Conservation (phyloP, 2,113 vertebrate genomes). For the human region GRCh38 chr18:26046001-26046500, state of each 20-base stretch:
- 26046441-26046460: not conserved
- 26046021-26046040: not conserved
- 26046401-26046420: not conserved
- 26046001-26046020: not conserved
- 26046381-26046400: not conserved
- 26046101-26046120: too few relatives aligned
- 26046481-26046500: not conserved
- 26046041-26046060: too few relatives aligned
- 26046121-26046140: too few relatives aligned
- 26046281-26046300: not conserved
- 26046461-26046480: not conserved
- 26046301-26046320: not conserved
- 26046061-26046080: too few relatives aligned
- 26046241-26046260: not conserved
- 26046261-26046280: not conserved
- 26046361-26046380: not conserved
- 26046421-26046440: not conserved
- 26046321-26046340: not conserved
- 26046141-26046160: too few relatives aligned
- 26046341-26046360: not conserved
- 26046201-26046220: not conserved
- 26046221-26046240: not conserved
- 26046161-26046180: too few relatives aligned
- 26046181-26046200: not conserved
- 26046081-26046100: too few relatives aligned